phyloP scores from a whole-genome alignment of 2,888 invertebrate genomes.

The Dascillus cervinus region DNA sequence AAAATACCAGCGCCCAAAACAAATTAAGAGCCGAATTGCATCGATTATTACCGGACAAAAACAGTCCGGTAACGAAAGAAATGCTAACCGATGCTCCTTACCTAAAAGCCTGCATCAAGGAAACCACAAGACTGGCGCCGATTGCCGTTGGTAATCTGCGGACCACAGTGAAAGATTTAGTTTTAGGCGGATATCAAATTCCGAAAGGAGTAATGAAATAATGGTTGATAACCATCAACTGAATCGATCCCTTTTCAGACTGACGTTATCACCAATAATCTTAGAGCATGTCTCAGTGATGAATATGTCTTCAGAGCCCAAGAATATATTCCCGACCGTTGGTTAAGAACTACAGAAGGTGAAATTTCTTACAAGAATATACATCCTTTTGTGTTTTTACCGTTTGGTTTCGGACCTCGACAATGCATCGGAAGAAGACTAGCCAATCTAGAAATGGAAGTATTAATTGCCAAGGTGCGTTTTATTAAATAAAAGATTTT shows the following conservation, averaged over 20 bases:
- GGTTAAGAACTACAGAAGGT: conserved; percentile 21
- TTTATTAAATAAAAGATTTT: conserved; percentile 2
- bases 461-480: conserved; percentile 26
- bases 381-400: conserved; percentile 54
- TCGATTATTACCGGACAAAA: conserved; percentile 25
- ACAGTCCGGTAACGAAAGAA: conserved; percentile 34
- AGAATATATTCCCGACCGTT: conserved; percentile 31
- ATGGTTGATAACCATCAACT: not conserved
- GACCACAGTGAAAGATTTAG: conserved; percentile 29
- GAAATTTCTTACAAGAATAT: conserved; percentile 23
- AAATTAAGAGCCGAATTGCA: conserved; percentile 38
- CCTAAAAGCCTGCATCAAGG: conserved; percentile 57
- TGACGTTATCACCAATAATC: not conserved
- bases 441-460: conserved; percentile 53
- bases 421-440: conserved; percentile 64
- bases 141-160: conserved; percentile 26
- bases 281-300: not conserved
- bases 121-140: conserved; percentile 44
- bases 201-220: conserved; percentile 34
- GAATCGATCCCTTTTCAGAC: not conserved
- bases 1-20: conserved; percentile 40
- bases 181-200: conserved; percentile 35
- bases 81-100: conserved; percentile 41
- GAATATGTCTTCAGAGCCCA: conserved; percentile 18
- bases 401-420: conserved; percentile 63